Evolutionary conservation across 2,113 vertebrate species (phyloP).

Genomic region (Gavia stellata): DNA sequence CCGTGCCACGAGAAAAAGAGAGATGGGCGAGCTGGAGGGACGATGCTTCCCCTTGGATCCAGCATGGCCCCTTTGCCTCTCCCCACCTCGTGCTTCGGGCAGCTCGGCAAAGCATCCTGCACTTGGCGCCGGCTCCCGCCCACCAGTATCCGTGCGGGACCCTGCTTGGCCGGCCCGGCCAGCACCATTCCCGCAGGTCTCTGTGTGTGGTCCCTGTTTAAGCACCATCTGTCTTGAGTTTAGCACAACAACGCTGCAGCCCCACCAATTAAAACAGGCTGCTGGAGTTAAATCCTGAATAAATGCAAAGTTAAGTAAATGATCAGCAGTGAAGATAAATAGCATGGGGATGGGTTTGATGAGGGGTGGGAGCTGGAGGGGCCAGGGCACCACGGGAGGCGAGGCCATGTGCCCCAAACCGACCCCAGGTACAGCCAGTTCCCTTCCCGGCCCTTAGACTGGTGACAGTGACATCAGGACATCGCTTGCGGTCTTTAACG

Average conservation of each 20-base stretch:
- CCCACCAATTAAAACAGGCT: conserved; percentile 52
- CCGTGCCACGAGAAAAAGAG: accelerated
- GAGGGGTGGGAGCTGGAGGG: background rate
- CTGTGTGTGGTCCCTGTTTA: conserved; percentile 51
- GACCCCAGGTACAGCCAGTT: background rate
- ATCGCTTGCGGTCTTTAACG: background rate
- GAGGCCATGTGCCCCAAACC: accelerated
- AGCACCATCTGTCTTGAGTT: conserved; percentile 71
- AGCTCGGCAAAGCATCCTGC: background rate
- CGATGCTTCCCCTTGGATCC: background rate
- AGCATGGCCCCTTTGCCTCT: background rate
- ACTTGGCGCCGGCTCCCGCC: background rate
- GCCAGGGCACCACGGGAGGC: background rate
- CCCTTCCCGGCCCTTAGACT: accelerated
- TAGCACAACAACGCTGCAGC: conserved; percentile 47
- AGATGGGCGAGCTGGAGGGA: background rate
- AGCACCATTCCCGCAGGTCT: conserved; percentile 41
- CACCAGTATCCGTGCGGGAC: background rate
- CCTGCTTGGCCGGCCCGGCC: background rate
- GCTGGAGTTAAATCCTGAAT: conserved; percentile 9
- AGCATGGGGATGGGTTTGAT: background rate
- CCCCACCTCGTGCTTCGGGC: background rate
- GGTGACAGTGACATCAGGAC: background rate
- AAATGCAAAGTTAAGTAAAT: conserved; percentile 19
- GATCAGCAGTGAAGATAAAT: background rate